Percentiles rank a stretch among this genome's conserved stretches.
Evolutionary conservation across 2,797 vertebrate species (phyloP).

Genomic region (Lutjanus argentimaculatus): DNA sequence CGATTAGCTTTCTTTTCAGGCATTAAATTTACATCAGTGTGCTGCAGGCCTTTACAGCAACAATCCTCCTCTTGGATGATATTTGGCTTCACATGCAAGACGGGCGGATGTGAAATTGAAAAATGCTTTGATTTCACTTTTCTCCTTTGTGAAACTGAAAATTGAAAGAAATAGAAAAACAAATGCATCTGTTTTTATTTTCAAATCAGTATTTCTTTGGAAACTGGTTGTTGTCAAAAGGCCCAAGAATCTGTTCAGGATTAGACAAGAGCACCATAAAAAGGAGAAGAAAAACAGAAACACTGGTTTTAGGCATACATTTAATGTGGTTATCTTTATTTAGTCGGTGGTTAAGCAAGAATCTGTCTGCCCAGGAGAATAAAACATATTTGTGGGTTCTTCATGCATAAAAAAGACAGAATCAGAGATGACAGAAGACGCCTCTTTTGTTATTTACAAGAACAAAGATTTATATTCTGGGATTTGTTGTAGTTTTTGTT

Average conservation of each 20-base stretch:
- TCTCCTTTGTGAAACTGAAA: constrained; percentile 9
- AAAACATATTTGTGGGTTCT: too few species aligned
- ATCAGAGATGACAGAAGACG: too few species aligned
- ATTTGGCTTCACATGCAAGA: constrained; percentile 19
- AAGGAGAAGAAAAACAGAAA: too few species aligned
- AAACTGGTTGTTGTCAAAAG: constrained; percentile 16
- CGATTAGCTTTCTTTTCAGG: constrained; percentile 27
- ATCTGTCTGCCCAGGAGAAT: too few species aligned
- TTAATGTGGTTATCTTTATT: too few species aligned
- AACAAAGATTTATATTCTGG: too few species aligned
- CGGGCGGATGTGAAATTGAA: constrained; percentile 3
- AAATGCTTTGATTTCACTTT: not conserved
- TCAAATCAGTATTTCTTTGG: not conserved
- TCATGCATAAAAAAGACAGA: too few species aligned
- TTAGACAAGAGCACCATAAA: too few species aligned
- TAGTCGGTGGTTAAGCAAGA: too few species aligned
- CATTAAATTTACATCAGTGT: constrained; percentile 23
- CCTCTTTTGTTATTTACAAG: too few species aligned
- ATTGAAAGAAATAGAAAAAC: not conserved
- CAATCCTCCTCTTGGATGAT: constrained; percentile 1
- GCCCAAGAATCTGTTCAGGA: not conserved
- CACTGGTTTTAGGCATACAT: too few species aligned
- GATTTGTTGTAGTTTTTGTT: too few species aligned
- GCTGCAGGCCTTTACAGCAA: not conserved
- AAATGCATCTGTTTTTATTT: not conserved